A percentile compares a stretch with the other conserved stretches of the same genome.
phyloP scores from a whole-genome alignment of 2,888 invertebrate species.

The Macroteleia sp. region DNA sequence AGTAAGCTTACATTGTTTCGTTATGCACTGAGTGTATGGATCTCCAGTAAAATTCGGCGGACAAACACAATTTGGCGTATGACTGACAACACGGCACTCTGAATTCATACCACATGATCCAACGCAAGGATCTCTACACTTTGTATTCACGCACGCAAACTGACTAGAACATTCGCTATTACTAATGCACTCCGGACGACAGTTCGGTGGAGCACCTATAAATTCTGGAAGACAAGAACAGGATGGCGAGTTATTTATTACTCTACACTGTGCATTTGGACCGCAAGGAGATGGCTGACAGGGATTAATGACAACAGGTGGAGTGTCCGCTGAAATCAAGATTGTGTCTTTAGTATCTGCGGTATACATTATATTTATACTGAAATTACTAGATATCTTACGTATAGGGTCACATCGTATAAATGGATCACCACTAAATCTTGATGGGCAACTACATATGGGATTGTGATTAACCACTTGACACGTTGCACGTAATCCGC shows the following conservation, averaged over 20 bases:
- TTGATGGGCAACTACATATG: conserved; percentile 92
- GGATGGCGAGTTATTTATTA: conserved; percentile 92
- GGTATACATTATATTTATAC: too few relatives aligned
- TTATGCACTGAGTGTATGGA: too few relatives aligned
- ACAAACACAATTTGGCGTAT: too few relatives aligned
- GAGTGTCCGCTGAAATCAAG: conserved; percentile 44
- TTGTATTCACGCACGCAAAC: conserved; percentile 91
- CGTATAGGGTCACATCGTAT: too few relatives aligned
- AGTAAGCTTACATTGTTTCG: too few relatives aligned
- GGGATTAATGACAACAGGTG: conserved; percentile 87
- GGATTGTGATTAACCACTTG: conserved; percentile 94
- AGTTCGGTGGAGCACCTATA: conserved; percentile 93
- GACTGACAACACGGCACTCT: too few relatives aligned
- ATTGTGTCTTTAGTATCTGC: conserved; percentile 86
- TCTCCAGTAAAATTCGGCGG: too few relatives aligned
- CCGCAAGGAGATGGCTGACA: conserved; percentile 93
- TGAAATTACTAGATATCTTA: too few relatives aligned
- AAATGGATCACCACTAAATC: conserved; percentile 93
- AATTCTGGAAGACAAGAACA: conserved; percentile 92
- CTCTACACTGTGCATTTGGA: conserved; percentile 91
- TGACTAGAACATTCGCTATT: conserved; percentile 92
- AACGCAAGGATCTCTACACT: conserved; percentile 93
- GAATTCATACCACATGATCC: too few relatives aligned
- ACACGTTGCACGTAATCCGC: conserved; percentile 92
- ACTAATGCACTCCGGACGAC: conserved; percentile 92